phyloP scores from a whole-genome alignment of 2,797 vertebrate species.

The Xerus rutilus region DNA sequence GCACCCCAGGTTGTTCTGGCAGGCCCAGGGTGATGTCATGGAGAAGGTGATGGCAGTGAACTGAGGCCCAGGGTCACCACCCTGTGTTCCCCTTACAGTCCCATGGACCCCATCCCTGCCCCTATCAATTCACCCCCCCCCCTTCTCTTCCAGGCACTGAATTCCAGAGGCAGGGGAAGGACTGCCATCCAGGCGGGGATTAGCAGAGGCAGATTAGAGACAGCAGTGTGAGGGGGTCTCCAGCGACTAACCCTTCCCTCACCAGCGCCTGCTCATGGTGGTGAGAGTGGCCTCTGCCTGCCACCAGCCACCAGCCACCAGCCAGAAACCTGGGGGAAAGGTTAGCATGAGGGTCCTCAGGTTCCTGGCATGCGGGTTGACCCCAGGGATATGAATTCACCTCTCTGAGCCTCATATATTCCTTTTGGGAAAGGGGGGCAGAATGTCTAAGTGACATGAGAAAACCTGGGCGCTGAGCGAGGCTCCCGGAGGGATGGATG shows the following conservation, averaged over 20 bases:
- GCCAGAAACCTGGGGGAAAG: not conserved
- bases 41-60: no score
- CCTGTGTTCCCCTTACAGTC: no score
- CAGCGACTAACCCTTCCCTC: not conserved
- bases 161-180: not conserved
- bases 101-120: not conserved
- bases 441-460: not conserved
- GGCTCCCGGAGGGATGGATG: not conserved
- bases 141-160: not conserved
- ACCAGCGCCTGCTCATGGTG: not conserved
- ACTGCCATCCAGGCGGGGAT: not conserved
- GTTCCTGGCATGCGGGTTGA: not conserved
- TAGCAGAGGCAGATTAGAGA: slow-evolving; percentile 37
- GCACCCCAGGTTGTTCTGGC: fast-evolving
- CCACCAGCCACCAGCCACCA: fast-evolving
- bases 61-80: not conserved
- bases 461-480: not conserved
- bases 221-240: not conserved
- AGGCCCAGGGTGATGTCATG: not conserved
- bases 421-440: not conserved
- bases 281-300: not conserved
- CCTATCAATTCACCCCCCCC: no score
- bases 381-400: not conserved
- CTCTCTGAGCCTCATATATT: not conserved
- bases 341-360: no score